Percentiles rank a stretch among this genome's conserved stretches.
These are phyloP conservation scores for Dromas ardeola DNA, from an alignment of 2,113 vertebrate species.

Conservation along the genomic window DNA sequence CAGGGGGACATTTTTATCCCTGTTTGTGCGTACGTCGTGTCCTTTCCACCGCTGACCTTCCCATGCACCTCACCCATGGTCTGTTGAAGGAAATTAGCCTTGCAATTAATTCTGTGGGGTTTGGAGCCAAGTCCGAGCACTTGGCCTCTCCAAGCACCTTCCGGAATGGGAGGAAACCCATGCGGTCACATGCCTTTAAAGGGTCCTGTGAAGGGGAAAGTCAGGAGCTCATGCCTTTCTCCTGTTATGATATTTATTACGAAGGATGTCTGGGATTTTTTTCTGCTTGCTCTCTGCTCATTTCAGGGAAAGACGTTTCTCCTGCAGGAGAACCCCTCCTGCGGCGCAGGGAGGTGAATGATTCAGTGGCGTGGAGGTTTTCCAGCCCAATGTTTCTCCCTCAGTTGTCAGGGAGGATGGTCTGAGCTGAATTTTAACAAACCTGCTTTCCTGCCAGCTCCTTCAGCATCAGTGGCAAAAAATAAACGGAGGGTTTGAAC, in stretches of 20 bases:
- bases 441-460: constrained; percentile 1
- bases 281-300: background rate
- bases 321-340: background rate
- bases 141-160: background rate
- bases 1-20: background rate
- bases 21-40: rapidly evolving
- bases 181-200: rapidly evolving
- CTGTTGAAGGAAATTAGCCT: background rate
- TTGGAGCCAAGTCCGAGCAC: background rate
- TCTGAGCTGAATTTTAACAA: constrained; percentile 52
- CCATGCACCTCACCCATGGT: rapidly evolving
- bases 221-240: background rate
- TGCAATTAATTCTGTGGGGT: background rate
- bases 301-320: background rate
- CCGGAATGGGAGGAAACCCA: rapidly evolving
- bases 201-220: background rate
- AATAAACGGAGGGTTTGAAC: background rate
- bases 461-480: background rate
- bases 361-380: background rate
- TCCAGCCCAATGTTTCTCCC: constrained; percentile 3
- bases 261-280: rapidly evolving
- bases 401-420: background rate
- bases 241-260: rapidly evolving
- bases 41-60: background rate
- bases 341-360: background rate